Evolutionary conservation across 2,113 vertebrate species (phyloP), one percentile per base, ranked within the genome.

Genomic region (Halichoerus grypus): DNA sequence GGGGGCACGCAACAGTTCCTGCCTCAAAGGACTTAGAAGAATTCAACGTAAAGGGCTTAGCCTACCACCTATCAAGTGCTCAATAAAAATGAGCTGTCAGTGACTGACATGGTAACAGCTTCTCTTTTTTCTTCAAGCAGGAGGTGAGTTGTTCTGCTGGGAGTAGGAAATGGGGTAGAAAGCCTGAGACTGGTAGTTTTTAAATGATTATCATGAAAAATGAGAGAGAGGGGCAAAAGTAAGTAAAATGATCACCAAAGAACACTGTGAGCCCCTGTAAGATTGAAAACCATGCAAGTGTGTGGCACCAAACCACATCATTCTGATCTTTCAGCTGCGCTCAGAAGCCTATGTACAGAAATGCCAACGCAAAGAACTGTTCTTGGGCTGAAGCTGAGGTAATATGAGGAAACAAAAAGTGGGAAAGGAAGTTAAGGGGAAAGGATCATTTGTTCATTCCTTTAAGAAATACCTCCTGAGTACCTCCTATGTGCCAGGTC

Each of bases 201-300:
- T 42, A 91, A 91, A 90, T 28, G n/a, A 90, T 51, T 81, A 19
- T 28, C 57, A 76, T 28, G 49, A 91, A 86, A 81, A 93, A 65
- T 28, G 55, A 92, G 63, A 85, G 8, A 42, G 53, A 26, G 49
- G 36, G 69, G 81, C 18, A 65, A 82, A 93, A 65, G 49, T 39
- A 77, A 94, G 81, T 67, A 85, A 85, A 55, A 53, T 51, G 46
- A 95, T 1, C 51, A 21, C 61, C 31, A 57, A 51, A 63, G n/a
- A 51, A 79, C 4, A 53, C 74, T n/a, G 7, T 36, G 49, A 80
- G 77, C 49, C 33, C 26, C 22, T 69, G 55, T 11, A 51, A 39
- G 22, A 67, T 4, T 59, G 22, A 39, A 63, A 26, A 55, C 26
- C 39, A 19, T 7, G 7, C 2, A 16, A 22, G 39, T 31, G 0